phyloP scores from a whole-genome alignment of 2,888 invertebrate genomes.

The Argyra leucocephala region DNA sequence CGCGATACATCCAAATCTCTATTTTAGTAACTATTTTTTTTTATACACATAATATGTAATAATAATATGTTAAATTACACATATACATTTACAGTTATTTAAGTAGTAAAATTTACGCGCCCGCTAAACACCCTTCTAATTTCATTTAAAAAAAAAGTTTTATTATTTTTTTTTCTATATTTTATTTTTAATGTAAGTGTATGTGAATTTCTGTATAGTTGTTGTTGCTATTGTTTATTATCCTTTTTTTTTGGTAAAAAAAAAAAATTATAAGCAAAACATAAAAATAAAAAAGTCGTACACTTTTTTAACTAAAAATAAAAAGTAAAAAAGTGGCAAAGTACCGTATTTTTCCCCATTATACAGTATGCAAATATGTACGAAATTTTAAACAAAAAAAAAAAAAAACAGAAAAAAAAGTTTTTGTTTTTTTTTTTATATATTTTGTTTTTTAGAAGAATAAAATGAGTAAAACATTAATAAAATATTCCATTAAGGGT shows the following conservation, averaged over 20 bases:
- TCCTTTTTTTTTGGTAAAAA: not conserved
- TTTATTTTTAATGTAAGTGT: not conserved
- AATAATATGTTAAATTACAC: too few species aligned
- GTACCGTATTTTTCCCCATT: not conserved
- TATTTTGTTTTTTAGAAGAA: not conserved
- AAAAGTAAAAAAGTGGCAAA: not conserved
- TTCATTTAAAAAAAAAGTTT: not conserved
- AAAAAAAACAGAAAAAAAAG: not conserved
- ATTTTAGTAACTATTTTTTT: too few species aligned
- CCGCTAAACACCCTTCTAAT: conserved; percentile 1
- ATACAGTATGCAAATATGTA: not conserved
- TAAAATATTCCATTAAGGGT: conserved; percentile 1
- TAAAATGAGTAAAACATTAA: not conserved
- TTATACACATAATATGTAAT: too few species aligned
- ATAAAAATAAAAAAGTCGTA: not conserved
- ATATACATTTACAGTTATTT: not conserved
- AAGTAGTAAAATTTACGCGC: not conserved
- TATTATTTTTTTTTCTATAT: not conserved
- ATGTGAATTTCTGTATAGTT: not conserved
- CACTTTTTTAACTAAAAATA: not conserved
- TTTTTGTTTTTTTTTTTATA: not conserved
- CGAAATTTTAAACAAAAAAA: not conserved
- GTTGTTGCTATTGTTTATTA: not conserved
- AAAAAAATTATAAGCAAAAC: not conserved
- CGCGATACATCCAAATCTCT: too few species aligned